These are phyloP conservation scores for Matsumyia berberina DNA, from an alignment of 2,888 invertebrate species.

Conservation along the genomic window DNA sequence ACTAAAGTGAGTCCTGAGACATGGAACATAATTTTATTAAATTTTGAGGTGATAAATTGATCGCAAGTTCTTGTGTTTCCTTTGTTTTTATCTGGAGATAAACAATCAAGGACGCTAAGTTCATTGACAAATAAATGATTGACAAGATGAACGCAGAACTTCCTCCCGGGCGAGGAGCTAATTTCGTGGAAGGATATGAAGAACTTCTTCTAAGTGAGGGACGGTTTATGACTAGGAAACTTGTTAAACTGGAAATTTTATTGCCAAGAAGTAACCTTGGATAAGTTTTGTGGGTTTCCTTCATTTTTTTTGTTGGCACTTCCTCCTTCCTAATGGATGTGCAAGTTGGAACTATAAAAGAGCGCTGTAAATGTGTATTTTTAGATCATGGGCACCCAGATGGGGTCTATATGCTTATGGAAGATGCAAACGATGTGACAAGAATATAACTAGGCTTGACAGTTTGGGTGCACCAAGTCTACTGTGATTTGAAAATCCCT, in stretches of 20 bases:
- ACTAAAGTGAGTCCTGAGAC: not conserved
- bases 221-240: not conserved
- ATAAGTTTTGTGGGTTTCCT: not conserved
- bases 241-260: slow-evolving; percentile 15
- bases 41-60: not conserved
- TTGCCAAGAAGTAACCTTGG: slow-evolving; percentile 21
- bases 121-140: too few relatives aligned
- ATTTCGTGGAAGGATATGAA: not conserved
- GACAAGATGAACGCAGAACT: not conserved
- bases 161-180: not conserved
- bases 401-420: too few relatives aligned
- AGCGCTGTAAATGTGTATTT: slow-evolving; percentile 11
- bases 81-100: too few relatives aligned
- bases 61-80: too few relatives aligned
- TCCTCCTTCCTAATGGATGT: slow-evolving; percentile 31
- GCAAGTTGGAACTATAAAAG: slow-evolving; percentile 9
- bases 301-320: not conserved
- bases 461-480: too few relatives aligned
- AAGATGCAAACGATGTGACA: too few relatives aligned
- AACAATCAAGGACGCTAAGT: too few relatives aligned
- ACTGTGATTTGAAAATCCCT: too few relatives aligned
- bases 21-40: slow-evolving; percentile 11
- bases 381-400: not conserved
- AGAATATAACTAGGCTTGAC: too few relatives aligned
- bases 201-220: not conserved